Conservation (phyloP, 2,797 vertebrate genomes). For the Chiloscyllium punctatum region DNA sequence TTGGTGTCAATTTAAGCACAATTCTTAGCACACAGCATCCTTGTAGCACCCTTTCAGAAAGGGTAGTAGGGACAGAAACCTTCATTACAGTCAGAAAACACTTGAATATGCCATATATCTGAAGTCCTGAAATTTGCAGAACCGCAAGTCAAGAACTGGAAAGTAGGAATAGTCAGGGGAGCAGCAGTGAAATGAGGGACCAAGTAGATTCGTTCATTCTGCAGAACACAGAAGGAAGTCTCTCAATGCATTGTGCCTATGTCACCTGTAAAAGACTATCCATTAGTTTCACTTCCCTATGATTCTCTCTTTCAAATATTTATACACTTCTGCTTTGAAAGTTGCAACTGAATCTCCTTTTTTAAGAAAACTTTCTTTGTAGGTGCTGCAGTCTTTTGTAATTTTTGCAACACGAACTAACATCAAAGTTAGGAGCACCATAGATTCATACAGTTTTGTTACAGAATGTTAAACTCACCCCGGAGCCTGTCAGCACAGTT, state of each 20-base stretch:
- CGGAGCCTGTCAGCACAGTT: slow-evolving; percentile 59
- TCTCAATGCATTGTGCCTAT: neutral
- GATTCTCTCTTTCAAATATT: neutral
- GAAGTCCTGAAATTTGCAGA: no score
- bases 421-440: neutral
- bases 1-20: no score
- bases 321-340: neutral
- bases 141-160: no score
- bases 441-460: neutral
- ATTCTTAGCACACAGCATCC: no score
- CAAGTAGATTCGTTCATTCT: no score
- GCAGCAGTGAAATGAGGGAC: no score
- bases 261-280: neutral
- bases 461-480: slow-evolving; percentile 58
- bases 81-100: no score
- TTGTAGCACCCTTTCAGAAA: no score
- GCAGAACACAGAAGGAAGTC: neutral
- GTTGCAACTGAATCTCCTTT: neutral
- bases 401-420: neutral
- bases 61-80: no score
- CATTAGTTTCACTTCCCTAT: neutral
- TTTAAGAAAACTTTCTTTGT: neutral
- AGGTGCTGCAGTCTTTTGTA: neutral
- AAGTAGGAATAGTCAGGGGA: no score
- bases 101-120: no score